Evolutionary conservation across 2,113 vertebrate species (phyloP), one percentile per base, ranked within the genome.

Genomic region (Apeltes quadracus): DNA sequence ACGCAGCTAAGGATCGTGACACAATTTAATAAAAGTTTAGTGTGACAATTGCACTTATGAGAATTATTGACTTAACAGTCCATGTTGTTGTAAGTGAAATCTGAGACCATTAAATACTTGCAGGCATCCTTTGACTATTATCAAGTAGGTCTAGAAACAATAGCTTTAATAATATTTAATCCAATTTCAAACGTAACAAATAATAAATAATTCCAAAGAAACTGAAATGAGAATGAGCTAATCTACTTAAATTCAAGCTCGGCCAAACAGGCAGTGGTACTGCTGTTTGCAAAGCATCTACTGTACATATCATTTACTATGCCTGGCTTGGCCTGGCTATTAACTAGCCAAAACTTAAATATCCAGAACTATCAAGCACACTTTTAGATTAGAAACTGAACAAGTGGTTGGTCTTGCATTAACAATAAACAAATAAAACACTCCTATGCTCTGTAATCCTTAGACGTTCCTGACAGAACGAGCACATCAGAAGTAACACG

Each of bases 371-470:
- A 41, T 54, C 22, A 53, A 27, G 54, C 27, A 34, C 18, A 43
- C 20, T 13, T 7, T 12, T 23, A 15, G 10, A 56, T 29, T 56
- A 36, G 22, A 32, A 53, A 18, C 3, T 23, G 16, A 34, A 34
- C 23, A 57, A 14, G 55, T 38, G 41, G 68, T 18, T 71, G 73
- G 69, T 79, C 55, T 43, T 20, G 18, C 39, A 20, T 41, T 55
- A 4, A 0, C 44, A 36, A 27, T 56, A 50, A 18, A 29, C 1
- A 13, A 51, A 25, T 25, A 53, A 15, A 15, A 53, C 39, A 66
- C 9, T 2, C 16, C 25, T 25, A 12, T 20, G n/a, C 29, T 57
- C 22, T 46, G 56, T 71, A 38, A 34, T 72, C 43, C 22, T 61
- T 22, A 56, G 22, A 34, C 32, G 23, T 32, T 48, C 48, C 55